Percentiles rank a stretch among this genome's conserved stretches.
Evolutionary conservation across 2,113 vertebrate species (phyloP).

Genomic region (Rhineura floridana): DNA sequence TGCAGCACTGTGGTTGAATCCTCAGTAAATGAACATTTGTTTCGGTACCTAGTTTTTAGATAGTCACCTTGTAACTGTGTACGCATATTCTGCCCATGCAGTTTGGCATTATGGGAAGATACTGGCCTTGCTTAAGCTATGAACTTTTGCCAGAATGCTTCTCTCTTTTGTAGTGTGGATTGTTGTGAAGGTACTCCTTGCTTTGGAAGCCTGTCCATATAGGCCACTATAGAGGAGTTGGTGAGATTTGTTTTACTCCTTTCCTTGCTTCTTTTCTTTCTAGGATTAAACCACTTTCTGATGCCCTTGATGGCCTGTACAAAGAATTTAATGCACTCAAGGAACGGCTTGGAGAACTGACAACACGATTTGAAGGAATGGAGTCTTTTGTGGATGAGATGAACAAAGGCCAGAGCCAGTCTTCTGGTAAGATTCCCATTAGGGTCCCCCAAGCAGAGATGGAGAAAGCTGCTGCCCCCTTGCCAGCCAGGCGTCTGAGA

Average conservation of each 20-base stretch:
- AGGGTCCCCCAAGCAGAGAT: neutral
- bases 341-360: conserved; percentile 78
- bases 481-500: conserved; percentile 20
- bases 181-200: neutral
- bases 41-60: neutral
- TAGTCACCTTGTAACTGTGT: neutral
- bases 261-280: neutral
- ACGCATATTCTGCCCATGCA: neutral
- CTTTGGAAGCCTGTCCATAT: neutral
- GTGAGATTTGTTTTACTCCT: neutral
- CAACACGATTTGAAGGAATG: conserved; percentile 75
- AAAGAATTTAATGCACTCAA: conserved; percentile 84
- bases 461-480: neutral
- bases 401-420: conserved; percentile 57
- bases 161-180: neutral
- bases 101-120: neutral
- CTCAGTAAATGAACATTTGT: neutral
- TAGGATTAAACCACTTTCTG: conserved; percentile 84
- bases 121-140: neutral
- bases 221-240: neutral
- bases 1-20: too few species aligned
- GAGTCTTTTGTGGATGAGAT: conserved; percentile 80
- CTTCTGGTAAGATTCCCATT: conserved; percentile 13
- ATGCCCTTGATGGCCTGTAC: conserved; percentile 81
- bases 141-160: neutral